Evolutionary conservation across 2,888 invertebrate genomes (phyloP), one percentile per base, ranked within the genome.

Genomic region (Mylabris sibirica): DNA sequence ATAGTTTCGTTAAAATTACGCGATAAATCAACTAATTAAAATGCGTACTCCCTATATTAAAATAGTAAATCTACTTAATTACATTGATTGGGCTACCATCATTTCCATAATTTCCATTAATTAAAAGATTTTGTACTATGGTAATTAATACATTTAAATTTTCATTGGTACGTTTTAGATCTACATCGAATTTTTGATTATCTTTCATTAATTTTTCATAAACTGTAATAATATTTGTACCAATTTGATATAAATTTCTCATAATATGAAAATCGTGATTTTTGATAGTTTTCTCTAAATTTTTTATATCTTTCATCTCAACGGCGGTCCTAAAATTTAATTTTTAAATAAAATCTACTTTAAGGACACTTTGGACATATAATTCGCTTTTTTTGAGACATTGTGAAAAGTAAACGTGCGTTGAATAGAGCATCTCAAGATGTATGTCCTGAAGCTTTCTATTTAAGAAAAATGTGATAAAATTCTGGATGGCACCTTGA

Each of bases 221-320:
- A 30, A 82, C 70, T 34, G 78, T 78, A n/a, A 81, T 74, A 1
- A 80, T 72, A 35, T 80, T 80, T 22, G 73, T 75, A 57, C 77
- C 78, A n/a, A 77, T 75, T 70, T 81, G 81, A 67, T 79, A 74
- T 30, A 85, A 68, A 63, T 78, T 82, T 66, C 82, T 76, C 64
- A 79, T 78, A 14, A 83, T 74, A 66, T 78, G 76, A 1, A 76
- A 72, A 71, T 86, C 85, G 73, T 86, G 86, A 17, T 76, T 81
- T 75, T 84, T 85, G n/a, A 87, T 83, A 30, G 87, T 82, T 59
- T 86, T 86, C 78, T 90, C 88, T 74, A 90, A 85, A 74, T 84
- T 87, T 78, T 87, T 86, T 64, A 90, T 80, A 77, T 89, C 89
- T 70, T 86, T 86, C 77, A 88, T 87, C 76, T 87, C 88, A 20